Conservation (phyloP, 2,113 vertebrate genomes). For the Acanthisitta chloris region DNA sequence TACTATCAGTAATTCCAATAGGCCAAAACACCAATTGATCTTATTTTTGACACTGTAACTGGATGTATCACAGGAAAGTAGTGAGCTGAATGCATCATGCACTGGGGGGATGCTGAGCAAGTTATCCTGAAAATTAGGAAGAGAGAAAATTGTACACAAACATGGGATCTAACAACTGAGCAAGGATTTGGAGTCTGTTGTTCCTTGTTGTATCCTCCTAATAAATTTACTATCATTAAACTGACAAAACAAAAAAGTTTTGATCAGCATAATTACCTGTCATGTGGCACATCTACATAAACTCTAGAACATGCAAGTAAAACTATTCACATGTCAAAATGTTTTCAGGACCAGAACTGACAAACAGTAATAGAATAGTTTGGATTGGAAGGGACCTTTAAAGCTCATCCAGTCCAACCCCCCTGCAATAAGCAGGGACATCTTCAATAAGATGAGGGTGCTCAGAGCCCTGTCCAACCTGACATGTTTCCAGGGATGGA, state of each 20-base stretch:
- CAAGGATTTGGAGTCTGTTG: background rate
- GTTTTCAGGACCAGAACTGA: background rate
- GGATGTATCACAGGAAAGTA: background rate
- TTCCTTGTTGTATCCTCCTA: background rate
- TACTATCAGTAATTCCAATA: slow-evolving; percentile 1
- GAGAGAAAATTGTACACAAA: background rate
- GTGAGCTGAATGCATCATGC: background rate
- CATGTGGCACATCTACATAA: background rate
- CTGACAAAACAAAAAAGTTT: background rate
- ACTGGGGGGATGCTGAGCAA: background rate
- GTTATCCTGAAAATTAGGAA: background rate
- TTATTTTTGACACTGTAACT: background rate
- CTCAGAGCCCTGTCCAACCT: background rate
- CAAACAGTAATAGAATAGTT: background rate
- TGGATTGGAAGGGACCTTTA: background rate
- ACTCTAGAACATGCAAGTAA: background rate
- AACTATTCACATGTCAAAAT: background rate
- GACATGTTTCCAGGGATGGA: background rate
- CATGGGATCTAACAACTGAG: background rate
- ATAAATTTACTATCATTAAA: background rate
- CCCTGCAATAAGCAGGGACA: background rate
- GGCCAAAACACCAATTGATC: background rate
- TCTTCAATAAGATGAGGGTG: background rate
- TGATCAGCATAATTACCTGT: background rate
- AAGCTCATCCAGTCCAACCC: background rate